Conservation (phyloP, 2,888 invertebrate species). For the Notodonta ziczac region DNA sequence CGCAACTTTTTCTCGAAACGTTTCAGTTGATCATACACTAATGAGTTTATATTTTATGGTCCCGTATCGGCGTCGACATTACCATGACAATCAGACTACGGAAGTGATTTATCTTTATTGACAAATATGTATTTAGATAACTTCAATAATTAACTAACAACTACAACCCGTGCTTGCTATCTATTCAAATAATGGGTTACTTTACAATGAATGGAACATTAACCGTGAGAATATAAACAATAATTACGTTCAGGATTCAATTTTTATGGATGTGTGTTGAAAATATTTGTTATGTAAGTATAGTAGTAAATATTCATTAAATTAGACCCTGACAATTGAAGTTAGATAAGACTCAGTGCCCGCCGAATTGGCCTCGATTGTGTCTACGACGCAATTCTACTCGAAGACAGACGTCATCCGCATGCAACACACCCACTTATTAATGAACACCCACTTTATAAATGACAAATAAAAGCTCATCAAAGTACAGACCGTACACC, state of each 20-base stretch:
- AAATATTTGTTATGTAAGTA: too few species aligned
- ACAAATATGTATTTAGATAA: background rate
- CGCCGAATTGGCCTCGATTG: background rate
- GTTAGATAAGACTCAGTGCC: conserved; percentile 1
- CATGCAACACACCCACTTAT: conserved; percentile 4
- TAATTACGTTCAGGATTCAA: background rate
- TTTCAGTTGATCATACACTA: too few species aligned
- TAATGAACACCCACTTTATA: background rate
- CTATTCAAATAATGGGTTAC: background rate
- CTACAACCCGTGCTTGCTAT: background rate
- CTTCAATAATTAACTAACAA: background rate
- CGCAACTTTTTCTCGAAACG: too few species aligned
- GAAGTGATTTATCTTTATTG: background rate
- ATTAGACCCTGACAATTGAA: background rate
- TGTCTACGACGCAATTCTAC: background rate
- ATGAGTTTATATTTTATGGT: too few species aligned
- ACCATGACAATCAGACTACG: background rate
- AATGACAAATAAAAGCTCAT: conserved; percentile 29
- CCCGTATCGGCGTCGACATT: background rate
- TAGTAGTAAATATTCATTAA: background rate
- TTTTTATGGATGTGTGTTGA: too few species aligned
- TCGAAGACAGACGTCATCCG: conserved; percentile 1
- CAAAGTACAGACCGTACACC: conserved; percentile 26
- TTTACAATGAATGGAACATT: conserved; percentile 9
- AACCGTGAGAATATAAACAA: conserved; percentile 39